These are phyloP conservation scores for Adineta ricciae DNA, from an alignment of 2,888 invertebrate genomes.

Conservation along the genomic window DNA sequence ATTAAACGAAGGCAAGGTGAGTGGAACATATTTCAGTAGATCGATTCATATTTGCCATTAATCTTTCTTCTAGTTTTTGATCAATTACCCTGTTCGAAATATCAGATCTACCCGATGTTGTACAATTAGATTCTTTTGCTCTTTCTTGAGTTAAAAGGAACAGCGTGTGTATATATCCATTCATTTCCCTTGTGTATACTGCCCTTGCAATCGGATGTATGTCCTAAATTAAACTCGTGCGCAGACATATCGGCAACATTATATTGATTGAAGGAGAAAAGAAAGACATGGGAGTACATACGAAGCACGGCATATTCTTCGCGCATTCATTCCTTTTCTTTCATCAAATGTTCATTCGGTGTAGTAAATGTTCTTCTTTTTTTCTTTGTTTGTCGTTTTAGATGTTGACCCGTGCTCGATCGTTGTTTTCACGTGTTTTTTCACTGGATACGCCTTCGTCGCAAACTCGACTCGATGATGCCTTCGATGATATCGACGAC, in stretches of 20 bases:
- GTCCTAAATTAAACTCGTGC: not conserved
- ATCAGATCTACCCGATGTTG: no score
- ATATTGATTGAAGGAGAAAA: not conserved
- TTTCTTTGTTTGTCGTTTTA: not conserved
- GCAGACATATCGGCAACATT: not conserved
- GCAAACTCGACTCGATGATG: not conserved
- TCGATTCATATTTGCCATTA: not conserved
- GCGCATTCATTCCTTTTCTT: not conserved
- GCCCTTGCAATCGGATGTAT: not conserved
- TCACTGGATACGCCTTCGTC: not conserved
- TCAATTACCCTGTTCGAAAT: no score
- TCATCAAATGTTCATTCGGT: not conserved
- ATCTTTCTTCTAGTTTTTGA: not conserved
- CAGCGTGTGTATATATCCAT: not conserved
- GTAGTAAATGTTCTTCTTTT: not conserved
- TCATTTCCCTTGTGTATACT: not conserved
- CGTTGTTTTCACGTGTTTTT: slow-evolving; percentile 18
- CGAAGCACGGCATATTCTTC: not conserved
- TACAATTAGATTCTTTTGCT: no score
- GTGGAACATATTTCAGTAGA: not conserved
- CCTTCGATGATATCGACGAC: not conserved
- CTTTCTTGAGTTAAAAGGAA: not conserved
- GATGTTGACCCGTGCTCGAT: slow-evolving; percentile 19
- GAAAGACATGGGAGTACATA: not conserved
- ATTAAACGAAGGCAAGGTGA: not conserved